Evolutionary conservation across 2,888 invertebrate species (phyloP).

Genomic region (Galerucella pusilla): DNA sequence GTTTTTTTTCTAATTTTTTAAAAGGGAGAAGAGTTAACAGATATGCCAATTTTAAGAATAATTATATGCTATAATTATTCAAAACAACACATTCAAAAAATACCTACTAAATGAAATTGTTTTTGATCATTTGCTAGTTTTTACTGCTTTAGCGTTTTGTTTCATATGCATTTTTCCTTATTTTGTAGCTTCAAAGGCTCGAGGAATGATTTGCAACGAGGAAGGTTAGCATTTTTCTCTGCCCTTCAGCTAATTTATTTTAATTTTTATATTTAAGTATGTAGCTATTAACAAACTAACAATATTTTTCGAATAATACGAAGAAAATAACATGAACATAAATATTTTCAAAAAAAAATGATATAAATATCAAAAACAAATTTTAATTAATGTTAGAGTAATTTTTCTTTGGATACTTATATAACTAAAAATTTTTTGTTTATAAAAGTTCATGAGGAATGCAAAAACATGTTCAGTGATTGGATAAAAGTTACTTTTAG

Average conservation of each 20-base stretch:
- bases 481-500: no score
- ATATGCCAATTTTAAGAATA: no score
- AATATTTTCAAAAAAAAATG: no score
- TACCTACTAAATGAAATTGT: background rate
- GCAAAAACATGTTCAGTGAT: no score
- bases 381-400: no score
- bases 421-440: no score
- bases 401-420: no score
- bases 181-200: constrained; percentile 73
- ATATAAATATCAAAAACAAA: no score
- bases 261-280: constrained; percentile 23
- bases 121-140: constrained; percentile 16
- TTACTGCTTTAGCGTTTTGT: constrained; percentile 37
- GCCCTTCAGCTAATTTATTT: constrained; percentile 38
- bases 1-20: no score
- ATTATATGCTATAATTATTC: no score
- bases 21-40: no score
- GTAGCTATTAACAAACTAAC: constrained; percentile 38
- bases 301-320: constrained; percentile 22
- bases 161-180: constrained; percentile 46
- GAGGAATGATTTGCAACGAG: constrained; percentile 68
- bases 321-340: background rate
- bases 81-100: background rate
- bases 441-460: no score
- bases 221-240: constrained; percentile 63